phyloP scores from a whole-genome alignment of 64 coral and sea anemone genomes.

The Actinia tenebrosa region DNA sequence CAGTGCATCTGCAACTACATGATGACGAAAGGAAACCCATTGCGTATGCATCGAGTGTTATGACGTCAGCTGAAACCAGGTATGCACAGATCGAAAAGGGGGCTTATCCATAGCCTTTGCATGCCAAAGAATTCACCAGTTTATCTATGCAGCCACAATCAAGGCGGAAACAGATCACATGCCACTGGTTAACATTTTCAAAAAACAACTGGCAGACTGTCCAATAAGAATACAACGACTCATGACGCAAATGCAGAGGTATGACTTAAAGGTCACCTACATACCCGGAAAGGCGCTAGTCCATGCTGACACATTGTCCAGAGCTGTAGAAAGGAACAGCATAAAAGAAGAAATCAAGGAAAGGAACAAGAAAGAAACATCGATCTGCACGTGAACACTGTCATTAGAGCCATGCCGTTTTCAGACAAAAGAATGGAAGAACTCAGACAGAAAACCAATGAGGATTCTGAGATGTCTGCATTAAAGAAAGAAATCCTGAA shows the following conservation, averaged over 20 bases:
- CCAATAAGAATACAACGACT: conserved; percentile 23
- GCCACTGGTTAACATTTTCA: not conserved
- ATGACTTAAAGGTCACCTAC: conserved; percentile 21
- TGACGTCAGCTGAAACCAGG: conserved; percentile 29
- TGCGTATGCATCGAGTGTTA: conserved; percentile 46
- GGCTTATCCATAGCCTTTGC: conserved; percentile 33
- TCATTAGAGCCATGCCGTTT: conserved; percentile 21
- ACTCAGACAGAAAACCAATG: not conserved
- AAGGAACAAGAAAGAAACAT: not conserved
- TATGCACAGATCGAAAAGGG: conserved; percentile 50
- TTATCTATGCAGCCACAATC: conserved; percentile 23
- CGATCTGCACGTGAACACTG: not conserved
- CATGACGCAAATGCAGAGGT: conserved; percentile 28
- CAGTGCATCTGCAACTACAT: conserved; percentile 47
- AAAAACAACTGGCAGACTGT: not conserved
- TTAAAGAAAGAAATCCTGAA: conserved; percentile 32
- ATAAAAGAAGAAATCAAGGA: not conserved
- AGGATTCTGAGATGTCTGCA: conserved; percentile 2
- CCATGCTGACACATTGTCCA: conserved; percentile 20
- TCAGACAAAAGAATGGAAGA: conserved; percentile 17
- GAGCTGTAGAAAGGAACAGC: not conserved
- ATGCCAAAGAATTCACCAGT: conserved; percentile 40
- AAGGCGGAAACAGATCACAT: conserved; percentile 19
- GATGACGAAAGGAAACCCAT: conserved; percentile 7
- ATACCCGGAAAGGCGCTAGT: conserved; percentile 13